Conservation (phyloP, 30 jellyfish, hydroid and myxozoan genomes). For the Hydractinia symbiolongicarpus region DNA sequence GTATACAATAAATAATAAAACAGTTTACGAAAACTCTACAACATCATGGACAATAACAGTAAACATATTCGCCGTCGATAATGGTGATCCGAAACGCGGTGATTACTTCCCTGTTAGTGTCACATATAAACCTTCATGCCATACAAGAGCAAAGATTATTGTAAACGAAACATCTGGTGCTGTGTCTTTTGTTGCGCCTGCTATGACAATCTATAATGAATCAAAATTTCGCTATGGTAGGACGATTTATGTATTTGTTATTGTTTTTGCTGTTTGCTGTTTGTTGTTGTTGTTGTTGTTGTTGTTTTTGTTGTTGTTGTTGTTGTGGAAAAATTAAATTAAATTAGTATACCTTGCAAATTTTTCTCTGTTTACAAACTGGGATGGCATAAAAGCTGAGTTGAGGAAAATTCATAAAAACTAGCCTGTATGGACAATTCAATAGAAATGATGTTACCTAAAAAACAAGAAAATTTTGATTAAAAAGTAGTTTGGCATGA, state of each 20-base stretch:
- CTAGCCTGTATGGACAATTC: no score
- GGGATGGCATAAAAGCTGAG: no score
- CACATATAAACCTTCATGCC: conserved; percentile 44
- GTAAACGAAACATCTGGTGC: conserved; percentile 61
- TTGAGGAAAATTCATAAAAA: no score
- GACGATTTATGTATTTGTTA: background rate
- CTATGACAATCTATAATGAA: conserved; percentile 35
- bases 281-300: no score
- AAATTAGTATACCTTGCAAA: no score
- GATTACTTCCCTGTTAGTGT: conserved; percentile 50
- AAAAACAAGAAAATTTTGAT: no score
- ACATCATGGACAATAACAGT: conserved; percentile 37
- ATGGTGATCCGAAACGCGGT: conserved; percentile 71
- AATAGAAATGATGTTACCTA: no score
- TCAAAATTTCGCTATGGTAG: conserved; percentile 21
- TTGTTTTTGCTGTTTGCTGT: no score
- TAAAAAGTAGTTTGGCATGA: no score
- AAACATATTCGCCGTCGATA: conserved; percentile 60
- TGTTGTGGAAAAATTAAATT: no score
- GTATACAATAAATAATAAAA: conserved; percentile 11
- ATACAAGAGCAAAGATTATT: conserved; percentile 32
- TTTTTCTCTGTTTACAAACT: no score
- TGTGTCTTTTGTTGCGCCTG: conserved; percentile 64
- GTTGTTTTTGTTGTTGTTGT: no score
- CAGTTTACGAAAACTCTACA: conserved; percentile 35